phyloP scores from a whole-genome alignment of 2,888 invertebrate species.

The Hipparchia sbordonii region DNA sequence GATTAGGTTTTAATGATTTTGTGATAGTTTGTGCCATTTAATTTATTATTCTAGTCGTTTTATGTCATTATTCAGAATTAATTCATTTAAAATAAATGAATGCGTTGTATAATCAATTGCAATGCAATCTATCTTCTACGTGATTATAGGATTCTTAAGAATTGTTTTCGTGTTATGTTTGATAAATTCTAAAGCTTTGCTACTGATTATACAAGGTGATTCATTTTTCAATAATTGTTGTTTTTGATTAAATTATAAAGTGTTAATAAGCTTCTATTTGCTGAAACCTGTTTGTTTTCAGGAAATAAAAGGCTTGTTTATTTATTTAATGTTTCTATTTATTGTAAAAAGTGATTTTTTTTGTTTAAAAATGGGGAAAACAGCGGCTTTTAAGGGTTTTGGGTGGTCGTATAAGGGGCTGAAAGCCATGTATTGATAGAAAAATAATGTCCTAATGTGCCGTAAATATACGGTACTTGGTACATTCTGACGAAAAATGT shows the following conservation, averaged over 20 bases:
- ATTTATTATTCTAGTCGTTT: not conserved
- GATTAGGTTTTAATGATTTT: not conserved
- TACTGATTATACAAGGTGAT: conserved; percentile 22
- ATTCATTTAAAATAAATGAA: conserved; percentile 8
- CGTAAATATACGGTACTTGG: not conserved
- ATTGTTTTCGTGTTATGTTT: conserved; percentile 26
- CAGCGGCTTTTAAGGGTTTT: conserved; percentile 22
- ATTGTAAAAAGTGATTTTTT: not conserved
- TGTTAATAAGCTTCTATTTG: not conserved
- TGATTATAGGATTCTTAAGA: conserved; percentile 26
- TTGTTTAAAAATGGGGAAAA: not conserved
- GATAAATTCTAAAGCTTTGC: conserved; percentile 20
- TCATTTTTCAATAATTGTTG: not conserved
- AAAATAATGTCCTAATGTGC: conserved; percentile 13
- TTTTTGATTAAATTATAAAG: not conserved
- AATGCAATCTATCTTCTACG: conserved; percentile 32
- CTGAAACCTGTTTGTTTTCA: not conserved
- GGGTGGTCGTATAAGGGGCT: conserved; percentile 25
- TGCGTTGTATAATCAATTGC: conserved; percentile 24
- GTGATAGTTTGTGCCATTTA: not conserved
- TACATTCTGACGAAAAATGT: conserved; percentile 58
- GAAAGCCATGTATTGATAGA: conserved; percentile 15
- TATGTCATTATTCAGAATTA: not conserved
- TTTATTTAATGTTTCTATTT: not conserved
- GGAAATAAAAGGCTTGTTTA: no score